Evolutionary conservation across 2,888 invertebrate species (phyloP), one percentile per base, ranked within the genome.

Genomic region (Amblyjoppa proteus): DNA sequence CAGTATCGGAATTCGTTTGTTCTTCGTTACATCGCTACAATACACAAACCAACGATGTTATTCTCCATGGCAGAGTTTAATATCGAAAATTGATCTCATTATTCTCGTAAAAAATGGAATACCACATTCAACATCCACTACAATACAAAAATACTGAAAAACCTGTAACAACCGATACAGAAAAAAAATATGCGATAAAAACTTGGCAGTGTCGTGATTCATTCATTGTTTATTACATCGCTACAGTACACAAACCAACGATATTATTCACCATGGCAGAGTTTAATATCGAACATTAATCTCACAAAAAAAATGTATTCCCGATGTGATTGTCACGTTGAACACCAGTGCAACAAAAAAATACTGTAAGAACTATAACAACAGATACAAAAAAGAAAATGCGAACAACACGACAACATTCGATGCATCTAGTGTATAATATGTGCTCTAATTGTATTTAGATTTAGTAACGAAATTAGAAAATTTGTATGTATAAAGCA

Each of bases 401-500:
- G 66, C 31, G 69, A 53, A 75, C 64, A 84, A 75, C 61, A 76
- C 64, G 61, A 73, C 41, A 73, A 81, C 75, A 75, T 70, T 69
- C 58, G 53, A 83, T 76, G 61, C 68, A 83, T 83, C 38, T 51
- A 66, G 56, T 64, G 58, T 80, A 83, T 7, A 79, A 68, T 69
- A 71, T 81, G 73, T 83, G 68, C 76, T 73, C 66, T 76, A 76
- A 74, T 70, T 85, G 83, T 85, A 53, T 80, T 81, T 85, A 85
- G 85, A 76, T 41, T 80, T 83, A 83, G 80, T 74, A 45, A 79
- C 0, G 53, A 53, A 53, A 75, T 51, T 70, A 53, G 68, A 51
- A 49, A 76, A 58, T 51, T 75, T 68, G 71, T 85, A 82, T 83
- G 83, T 83, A 64, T 25, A 68, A 28, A 77, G 85, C 76, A 80